phyloP scores from a whole-genome alignment of 2,113 vertebrate species.

The Eulemur macaco region DNA sequence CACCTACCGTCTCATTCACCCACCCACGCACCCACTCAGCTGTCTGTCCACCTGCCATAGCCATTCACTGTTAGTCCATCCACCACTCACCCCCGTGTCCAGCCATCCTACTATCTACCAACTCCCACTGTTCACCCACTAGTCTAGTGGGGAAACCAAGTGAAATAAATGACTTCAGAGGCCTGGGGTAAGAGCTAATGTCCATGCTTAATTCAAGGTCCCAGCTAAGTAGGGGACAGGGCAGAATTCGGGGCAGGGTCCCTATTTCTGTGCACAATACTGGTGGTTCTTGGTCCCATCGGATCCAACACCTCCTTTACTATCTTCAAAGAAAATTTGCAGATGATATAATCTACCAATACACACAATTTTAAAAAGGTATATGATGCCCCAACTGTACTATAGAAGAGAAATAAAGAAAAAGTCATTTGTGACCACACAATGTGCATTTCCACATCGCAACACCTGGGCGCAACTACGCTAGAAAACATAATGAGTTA shows the following conservation, averaged over 20 bases:
- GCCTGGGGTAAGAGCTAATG: not conserved
- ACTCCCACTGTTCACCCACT: no score
- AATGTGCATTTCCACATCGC: rapidly evolving
- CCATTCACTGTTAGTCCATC: not conserved
- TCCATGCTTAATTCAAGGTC: not conserved
- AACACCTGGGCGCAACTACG: no score
- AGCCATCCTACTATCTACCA: not conserved
- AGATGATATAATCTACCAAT: not conserved
- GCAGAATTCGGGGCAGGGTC: not conserved
- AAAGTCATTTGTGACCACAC: not conserved
- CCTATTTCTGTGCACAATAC: not conserved
- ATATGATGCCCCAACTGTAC: not conserved
- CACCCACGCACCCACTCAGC: no score
- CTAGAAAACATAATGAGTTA: not conserved
- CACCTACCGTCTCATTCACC: not conserved
- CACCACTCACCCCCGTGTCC: not conserved
- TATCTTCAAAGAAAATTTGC: not conserved
- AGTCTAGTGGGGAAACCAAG: not conserved
- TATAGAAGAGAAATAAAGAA: not conserved
- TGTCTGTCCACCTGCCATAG: not conserved
- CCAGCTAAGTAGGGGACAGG: not conserved
- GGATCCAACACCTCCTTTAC: not conserved
- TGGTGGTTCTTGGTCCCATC: not conserved
- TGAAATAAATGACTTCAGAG: not conserved
- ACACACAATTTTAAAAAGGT: not conserved